Base-by-base conservation (phyloP, 2,888 invertebrate species). In the Zootermopsis nevadensis region DNA sequence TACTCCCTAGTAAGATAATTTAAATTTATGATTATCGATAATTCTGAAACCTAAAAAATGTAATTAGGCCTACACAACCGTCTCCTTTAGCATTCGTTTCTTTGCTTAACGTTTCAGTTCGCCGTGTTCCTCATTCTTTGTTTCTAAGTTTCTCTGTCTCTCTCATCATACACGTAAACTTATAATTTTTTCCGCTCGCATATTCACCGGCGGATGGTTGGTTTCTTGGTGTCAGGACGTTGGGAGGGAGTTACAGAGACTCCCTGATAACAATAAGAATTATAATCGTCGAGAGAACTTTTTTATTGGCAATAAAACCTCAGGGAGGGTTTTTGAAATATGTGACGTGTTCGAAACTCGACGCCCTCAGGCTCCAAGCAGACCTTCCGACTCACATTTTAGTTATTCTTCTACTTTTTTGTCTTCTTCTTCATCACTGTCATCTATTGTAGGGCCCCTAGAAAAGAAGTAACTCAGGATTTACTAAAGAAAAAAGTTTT, bases 261-360 rank as follows among this genome's bases (percentile, higher is more conserved):
- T 79, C 38, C 79, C 82, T 82, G 82, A 82, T 82, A 82, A 82
- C 74, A 74, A 74, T 74, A 74, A 74, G 82, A 82, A 72, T 82
- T 82, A 82, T 82, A 82, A 82, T 82, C 82, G 74, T 82, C 82
- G 55, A 31, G 82, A 82, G 74, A 77, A 77, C 82, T 66, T 77
- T 82, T 82, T 82, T 82, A 82, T 82, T 82, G 82, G 82, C 77
- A 82, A 82, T 82, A 82, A 82, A 82, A 82, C 82, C 77, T 82
- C 69, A 77, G 77, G 77, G 77, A 80, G 77, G 79, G n/a, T 80
- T 83, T 80, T 72, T 82, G 82, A 82, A 82, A 76, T 82, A 82
- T 82, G 82, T 82, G 82, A 74, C 72, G 82, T 81, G 55, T 77
- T 55, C 77, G 77, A 77, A 77, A 77, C 77, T 77, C 31, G 30